phyloP scores from a whole-genome alignment of 2,797 vertebrate species.

The Luscinia megarhynchos region DNA sequence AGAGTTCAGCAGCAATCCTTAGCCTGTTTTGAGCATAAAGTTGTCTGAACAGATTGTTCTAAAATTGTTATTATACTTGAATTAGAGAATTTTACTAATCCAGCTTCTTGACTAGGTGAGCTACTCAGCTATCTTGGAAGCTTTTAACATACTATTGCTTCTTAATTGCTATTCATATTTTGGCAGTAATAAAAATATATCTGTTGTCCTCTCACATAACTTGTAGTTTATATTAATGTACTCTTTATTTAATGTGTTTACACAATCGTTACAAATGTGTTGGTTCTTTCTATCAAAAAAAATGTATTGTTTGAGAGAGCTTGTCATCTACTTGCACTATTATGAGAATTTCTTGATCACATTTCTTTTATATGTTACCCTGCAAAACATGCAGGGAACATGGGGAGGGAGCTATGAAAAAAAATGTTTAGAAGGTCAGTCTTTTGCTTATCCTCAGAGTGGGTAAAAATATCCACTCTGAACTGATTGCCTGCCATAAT shows the following conservation, averaged over 20 bases:
- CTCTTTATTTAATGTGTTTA: neutral
- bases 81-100: neutral
- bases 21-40: neutral
- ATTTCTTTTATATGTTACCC: neutral
- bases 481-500: neutral
- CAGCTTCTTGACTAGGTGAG: neutral
- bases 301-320: neutral
- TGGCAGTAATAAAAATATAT: neutral
- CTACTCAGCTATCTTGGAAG: neutral
- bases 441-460: neutral
- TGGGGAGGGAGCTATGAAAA: neutral
- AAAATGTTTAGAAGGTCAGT: neutral
- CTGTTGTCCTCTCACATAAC: neutral
- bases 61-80: neutral
- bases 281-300: neutral
- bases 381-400: neutral
- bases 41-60: neutral
- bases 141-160: neutral
- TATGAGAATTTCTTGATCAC: neutral
- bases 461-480: neutral
- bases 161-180: neutral
- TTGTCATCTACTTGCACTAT: neutral
- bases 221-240: neutral
- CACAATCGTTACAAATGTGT: neutral
- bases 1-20: neutral